Evolutionary conservation across 1,140 invertebrate genomes (phyloP), one percentile per base, ranked within the genome.

Genomic region (Rhopalosiphum maidis): DNA sequence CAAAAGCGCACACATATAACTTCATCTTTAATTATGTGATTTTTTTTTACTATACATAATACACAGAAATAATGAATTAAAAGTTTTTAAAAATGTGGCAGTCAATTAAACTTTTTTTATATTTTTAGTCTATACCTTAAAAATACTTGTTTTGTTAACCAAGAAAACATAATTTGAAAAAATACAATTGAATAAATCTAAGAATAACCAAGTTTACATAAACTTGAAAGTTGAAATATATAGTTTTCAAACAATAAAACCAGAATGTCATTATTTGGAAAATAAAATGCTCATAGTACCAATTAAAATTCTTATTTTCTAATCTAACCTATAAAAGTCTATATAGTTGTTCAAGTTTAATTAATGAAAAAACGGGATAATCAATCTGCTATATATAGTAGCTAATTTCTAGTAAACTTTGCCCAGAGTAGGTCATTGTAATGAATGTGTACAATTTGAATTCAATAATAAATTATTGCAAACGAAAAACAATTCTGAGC

Each of bases 1-100:
- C 5, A 85, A 93, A 89, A 54, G 35, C 43, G 91, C 18, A 51
- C 48, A 93, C 11, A 51, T 30, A 46, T 22, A 6, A 54, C 85
- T 93, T 93, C 82, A 41, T 83, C 85, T 93, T 93, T 93, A 48
- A 41, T 82, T 91, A 68, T 46, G 46, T 37, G 18, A 82, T 41
- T 37, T 83, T 41, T 83, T 37, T 37, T 83, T 23, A 22, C 23
- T 87, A 88, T 37, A 11, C 21, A 89, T 30, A 55, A 30, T 35
- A 43, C 43, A 83, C 22, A 41, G 11, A 18, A 51, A 86, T 87
- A 37, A 89, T 11, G 4, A 41, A 89, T 9, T 55, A 88, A 89
- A 54, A 48, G 35, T 37, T 35, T 55, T 55, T 89, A n/a, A 3
- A 54, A 23, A 37, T 22, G 9, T 54, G n/a, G 30, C 35, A 89